These are phyloP conservation scores for Agelas oroides DNA, from an alignment of 37 sponge, comb jelly and placozoan species.

Conservation along the genomic window DNA sequence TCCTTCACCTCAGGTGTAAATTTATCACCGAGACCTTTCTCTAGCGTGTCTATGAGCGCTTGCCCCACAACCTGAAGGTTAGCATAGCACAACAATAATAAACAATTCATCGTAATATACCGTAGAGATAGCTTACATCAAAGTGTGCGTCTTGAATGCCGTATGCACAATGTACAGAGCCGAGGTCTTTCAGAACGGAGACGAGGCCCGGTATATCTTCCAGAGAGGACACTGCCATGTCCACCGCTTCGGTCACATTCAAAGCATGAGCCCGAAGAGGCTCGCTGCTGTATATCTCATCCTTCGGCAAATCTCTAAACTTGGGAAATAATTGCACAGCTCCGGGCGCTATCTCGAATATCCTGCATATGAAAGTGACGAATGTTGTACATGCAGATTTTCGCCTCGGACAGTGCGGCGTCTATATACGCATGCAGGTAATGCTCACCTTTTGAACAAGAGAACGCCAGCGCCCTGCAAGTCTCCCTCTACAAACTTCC, in stretches of 20 bases:
- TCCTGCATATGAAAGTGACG: conserved; percentile 7
- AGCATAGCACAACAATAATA: too few relatives aligned
- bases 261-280: conserved; percentile 39
- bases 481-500: conserved; percentile 29
- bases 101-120: too few relatives aligned
- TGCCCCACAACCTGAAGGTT: conserved; percentile 68
- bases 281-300: conserved; percentile 36
- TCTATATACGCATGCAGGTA: too few relatives aligned
- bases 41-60: conserved; percentile 56
- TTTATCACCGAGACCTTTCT: conserved; percentile 46
- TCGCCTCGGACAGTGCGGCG: too few relatives aligned
- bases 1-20: conserved; percentile 65
- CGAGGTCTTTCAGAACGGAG: conserved; percentile 44
- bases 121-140: conserved; percentile 72
- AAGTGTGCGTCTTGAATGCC: conserved; percentile 64
- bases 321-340: conserved; percentile 58
- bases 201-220: conserved; percentile 48
- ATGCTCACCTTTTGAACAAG: conserved; percentile 46
- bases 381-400: too few relatives aligned
- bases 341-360: conserved; percentile 57
- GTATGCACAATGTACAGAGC: conserved; percentile 17
- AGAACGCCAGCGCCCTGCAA: conserved; percentile 35
- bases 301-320: conserved; percentile 48
- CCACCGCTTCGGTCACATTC: conserved; percentile 61
- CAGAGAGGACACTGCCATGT: conserved; percentile 41